Conservation (phyloP, 2,888 invertebrate genomes). For the Entomobrya multifasciata region DNA sequence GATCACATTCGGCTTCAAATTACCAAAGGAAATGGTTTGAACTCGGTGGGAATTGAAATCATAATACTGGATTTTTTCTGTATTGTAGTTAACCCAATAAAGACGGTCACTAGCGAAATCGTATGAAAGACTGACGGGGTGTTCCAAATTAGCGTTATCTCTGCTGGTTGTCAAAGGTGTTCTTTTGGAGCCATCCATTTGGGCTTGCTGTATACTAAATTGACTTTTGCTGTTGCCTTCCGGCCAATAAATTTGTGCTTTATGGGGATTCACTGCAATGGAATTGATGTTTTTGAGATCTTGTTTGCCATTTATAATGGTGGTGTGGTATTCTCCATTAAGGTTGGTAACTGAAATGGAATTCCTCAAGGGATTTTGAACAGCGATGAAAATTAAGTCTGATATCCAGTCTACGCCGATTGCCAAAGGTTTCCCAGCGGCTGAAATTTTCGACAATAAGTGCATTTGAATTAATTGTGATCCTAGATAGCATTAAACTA, state of each 20-base stretch:
- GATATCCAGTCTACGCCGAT: conserved; percentile 93
- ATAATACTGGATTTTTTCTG: conserved; percentile 85
- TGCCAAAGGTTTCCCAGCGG: conserved; percentile 85
- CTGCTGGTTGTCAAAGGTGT: conserved; percentile 80
- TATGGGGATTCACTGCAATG: conserved; percentile 87
- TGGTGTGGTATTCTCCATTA: conserved; percentile 87
- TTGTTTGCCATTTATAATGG: conserved; percentile 79
- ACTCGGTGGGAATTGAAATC: conserved; percentile 82
- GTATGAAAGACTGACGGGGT: conserved; percentile 80
- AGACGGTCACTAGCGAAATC: conserved; percentile 82
- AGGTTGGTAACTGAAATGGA: conserved; percentile 87
- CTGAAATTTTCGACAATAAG: too few species aligned
- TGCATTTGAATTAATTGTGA: too few species aligned
- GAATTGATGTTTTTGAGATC: conserved; percentile 83
- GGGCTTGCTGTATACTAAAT: conserved; percentile 83
- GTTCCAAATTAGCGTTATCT: conserved; percentile 80
- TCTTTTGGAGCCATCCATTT: conserved; percentile 86
- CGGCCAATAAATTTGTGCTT: conserved; percentile 84
- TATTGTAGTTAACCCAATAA: conserved; percentile 85
- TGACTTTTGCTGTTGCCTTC: conserved; percentile 81
- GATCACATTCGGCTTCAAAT: conserved; percentile 84
- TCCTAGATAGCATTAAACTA: too few species aligned
- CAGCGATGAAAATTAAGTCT: conserved; percentile 88
- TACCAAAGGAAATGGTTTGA: conserved; percentile 80
- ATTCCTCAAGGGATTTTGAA: conserved; percentile 82